A percentile compares a stretch with the other conserved stretches of the same genome.
Conservation (phyloP, 2,888 invertebrate genomes). For the Augochlorella aurata region DNA sequence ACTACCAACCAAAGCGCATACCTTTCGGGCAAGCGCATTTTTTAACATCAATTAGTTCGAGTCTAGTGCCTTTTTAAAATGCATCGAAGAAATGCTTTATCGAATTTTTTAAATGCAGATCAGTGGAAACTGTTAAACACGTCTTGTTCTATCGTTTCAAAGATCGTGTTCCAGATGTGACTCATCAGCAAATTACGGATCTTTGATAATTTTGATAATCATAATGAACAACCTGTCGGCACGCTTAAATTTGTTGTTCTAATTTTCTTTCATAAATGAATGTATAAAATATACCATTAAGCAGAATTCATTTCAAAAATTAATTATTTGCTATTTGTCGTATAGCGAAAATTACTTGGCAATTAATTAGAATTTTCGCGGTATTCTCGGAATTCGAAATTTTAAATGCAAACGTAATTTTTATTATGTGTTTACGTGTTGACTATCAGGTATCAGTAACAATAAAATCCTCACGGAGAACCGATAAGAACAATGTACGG, state of each 20-base stretch:
- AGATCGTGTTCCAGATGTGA: not conserved
- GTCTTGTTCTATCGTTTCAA: not conserved
- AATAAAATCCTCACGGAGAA: not conserved
- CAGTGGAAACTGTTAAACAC: not conserved
- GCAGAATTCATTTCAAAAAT: too few species aligned
- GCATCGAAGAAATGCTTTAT: not conserved
- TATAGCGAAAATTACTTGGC: not conserved
- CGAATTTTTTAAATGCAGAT: not conserved
- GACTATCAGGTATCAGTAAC: not conserved
- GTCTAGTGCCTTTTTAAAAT: not conserved
- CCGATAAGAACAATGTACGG: not conserved
- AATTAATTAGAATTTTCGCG: not conserved
- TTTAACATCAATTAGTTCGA: constrained; percentile 3
- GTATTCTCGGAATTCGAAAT: not conserved
- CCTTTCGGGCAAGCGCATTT: not conserved
- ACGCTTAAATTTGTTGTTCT: too few species aligned
- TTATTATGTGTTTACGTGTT: not conserved
- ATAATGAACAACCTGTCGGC: too few species aligned
- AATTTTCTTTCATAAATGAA: too few species aligned
- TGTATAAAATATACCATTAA: too few species aligned
- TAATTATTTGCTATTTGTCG: too few species aligned
- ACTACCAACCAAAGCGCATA: not conserved
- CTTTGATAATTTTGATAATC: too few species aligned
- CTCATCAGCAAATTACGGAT: not conserved
- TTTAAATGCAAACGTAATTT: not conserved